These are phyloP conservation scores for Girardinichthys multiradiatus DNA, from an alignment of 2,113 vertebrate genomes.

Conservation along the genomic window DNA sequence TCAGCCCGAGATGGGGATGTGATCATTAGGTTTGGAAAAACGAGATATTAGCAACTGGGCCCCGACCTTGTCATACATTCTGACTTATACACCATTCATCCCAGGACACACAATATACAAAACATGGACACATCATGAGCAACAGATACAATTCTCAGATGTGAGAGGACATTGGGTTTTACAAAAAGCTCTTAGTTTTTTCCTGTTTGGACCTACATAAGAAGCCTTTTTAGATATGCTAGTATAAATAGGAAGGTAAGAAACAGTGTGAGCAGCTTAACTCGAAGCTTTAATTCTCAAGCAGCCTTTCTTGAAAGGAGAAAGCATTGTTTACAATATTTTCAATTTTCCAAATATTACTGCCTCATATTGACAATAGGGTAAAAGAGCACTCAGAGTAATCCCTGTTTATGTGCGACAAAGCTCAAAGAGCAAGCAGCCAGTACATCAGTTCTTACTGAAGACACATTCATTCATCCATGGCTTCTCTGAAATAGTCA, in stretches of 20 bases:
- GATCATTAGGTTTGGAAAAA: too few species aligned
- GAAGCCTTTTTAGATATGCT: too few species aligned
- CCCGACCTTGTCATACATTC: too few species aligned
- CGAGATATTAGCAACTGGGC: too few species aligned
- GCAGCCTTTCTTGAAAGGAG: too few species aligned
- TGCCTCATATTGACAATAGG: neutral
- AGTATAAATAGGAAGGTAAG: too few species aligned
- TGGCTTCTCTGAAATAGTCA: constrained; percentile 7
- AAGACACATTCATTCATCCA: constrained; percentile 22
- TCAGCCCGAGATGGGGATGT: too few species aligned
- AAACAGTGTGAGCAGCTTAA: too few species aligned
- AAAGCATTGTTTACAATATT: neutral
- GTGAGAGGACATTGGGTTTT: too few species aligned
- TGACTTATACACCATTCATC: neutral
- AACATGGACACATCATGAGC: neutral
- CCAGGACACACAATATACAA: neutral
- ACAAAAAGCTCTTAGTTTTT: too few species aligned
- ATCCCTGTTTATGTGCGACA: constrained; percentile 15
- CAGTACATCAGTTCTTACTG: neutral
- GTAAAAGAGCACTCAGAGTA: constrained; percentile 7
- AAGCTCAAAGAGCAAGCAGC: constrained; percentile 9
- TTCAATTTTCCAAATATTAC: neutral
- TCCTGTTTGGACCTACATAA: too few species aligned
- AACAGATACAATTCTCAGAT: neutral
- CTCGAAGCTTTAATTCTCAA: too few species aligned